Conservation (phyloP, 2,113 vertebrate species). For the Oryzias celebensis region DNA sequence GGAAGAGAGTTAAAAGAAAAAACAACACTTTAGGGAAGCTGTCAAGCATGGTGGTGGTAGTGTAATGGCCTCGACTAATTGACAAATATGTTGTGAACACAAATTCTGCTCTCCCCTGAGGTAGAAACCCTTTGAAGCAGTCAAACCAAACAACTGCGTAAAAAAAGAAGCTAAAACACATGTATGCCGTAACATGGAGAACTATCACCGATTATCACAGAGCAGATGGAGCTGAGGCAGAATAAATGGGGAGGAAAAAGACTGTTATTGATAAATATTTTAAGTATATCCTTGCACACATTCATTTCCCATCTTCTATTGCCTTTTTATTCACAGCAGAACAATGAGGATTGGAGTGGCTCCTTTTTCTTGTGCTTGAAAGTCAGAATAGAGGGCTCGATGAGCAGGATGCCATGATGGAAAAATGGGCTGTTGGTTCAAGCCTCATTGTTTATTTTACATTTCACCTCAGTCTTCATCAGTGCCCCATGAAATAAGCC, state of each 20-base stretch:
- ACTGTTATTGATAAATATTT: conserved; percentile 76
- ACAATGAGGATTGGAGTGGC: conserved; percentile 74
- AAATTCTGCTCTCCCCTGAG: too few species aligned
- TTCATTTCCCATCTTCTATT: conserved; percentile 76
- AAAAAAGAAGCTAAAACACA: neutral
- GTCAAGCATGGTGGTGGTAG: too few species aligned
- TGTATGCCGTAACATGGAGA: neutral
- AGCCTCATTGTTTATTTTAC: conserved; percentile 56
- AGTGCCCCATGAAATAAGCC: conserved; percentile 31
- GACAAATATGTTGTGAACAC: too few species aligned
- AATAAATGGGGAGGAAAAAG: conserved; percentile 35
- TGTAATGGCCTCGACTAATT: too few species aligned
- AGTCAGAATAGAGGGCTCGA: conserved; percentile 64
- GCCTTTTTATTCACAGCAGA: conserved; percentile 67
- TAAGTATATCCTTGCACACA: conserved; percentile 71
- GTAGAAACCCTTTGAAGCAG: too few species aligned
- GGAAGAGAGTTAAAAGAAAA: too few species aligned
- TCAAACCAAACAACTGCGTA: neutral
- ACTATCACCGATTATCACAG: too few species aligned
- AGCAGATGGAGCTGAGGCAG: conserved; percentile 14
- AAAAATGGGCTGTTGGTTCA: conserved; percentile 59
- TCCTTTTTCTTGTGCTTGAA: conserved; percentile 68
- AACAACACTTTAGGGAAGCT: too few species aligned
- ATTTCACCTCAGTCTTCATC: conserved; percentile 47
- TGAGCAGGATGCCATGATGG: conserved; percentile 50